Evolutionary conservation across 2,113 vertebrate genomes (phyloP), one percentile per base, ranked within the genome.

Genomic region (Chunga burmeisteri): DNA sequence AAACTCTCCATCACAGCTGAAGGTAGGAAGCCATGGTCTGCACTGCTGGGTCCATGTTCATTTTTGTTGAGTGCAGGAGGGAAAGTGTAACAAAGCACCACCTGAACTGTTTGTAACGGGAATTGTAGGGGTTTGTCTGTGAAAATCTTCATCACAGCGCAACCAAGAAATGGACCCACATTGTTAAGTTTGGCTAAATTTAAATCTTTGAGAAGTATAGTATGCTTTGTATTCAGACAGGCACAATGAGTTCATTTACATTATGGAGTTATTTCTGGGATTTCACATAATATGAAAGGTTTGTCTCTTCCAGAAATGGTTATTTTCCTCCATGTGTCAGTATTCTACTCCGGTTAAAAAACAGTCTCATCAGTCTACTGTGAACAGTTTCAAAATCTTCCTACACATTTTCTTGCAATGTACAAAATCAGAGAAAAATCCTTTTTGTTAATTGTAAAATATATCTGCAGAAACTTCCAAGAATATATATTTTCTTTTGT

Each of bases 1-100:
- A 52, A 3, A 4, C 7, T 21, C 7, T 25, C 38, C 71, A 11
- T 11, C 0, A 0, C 34, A 7, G 66, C 26, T 75, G 44, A 53
- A 81, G 10, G 47, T 58, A 11, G 13, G 40, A 38, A 74, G 15
- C 50, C 67, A 36, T 32, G 36, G 27, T 47, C 40, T 80, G 29
- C 26, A 13, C 44, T 68, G 9, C 7, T 80, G 32, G 15, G 5
- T 56, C 30, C 0, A 0, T 23, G 36, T 34, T 59, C 16, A 8
- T 65, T 80, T 59, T 82, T 72, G 72, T 50, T 85, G 58, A 44
- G 22, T 84, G 36, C 52, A 88, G 34, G 18, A 61, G 23, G 30
- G 16, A 61, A 86, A 86, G 11, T 36, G 30, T 22, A 79, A 36
- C 8, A 85, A 75, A 85, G 7, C 7, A 59, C 5, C 26, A 34